phyloP scores from a whole-genome alignment of 2,888 invertebrate species.

The Heteropelma amictum region DNA sequence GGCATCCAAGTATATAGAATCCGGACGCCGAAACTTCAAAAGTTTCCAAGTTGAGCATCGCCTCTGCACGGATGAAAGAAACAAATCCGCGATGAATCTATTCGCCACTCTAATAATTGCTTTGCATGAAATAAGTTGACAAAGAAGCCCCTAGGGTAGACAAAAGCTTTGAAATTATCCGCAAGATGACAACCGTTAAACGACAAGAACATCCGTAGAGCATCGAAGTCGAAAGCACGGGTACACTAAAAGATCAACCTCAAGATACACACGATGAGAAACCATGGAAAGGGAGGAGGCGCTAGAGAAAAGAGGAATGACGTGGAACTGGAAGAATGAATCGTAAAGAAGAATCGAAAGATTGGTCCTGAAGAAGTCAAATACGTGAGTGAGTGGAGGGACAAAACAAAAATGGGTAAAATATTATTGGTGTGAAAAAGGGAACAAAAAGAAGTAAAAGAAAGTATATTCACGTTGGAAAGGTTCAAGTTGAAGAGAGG shows the following conservation, averaged over 20 bases:
- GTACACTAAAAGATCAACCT: slow-evolving; percentile 14
- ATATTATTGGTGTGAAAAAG: neutral
- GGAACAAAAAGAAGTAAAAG: slow-evolving; percentile 19
- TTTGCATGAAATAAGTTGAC: too few relatives aligned
- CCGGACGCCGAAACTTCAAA: neutral
- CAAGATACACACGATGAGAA: slow-evolving; percentile 8
- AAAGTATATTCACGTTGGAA: too few relatives aligned
- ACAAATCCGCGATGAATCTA: too few relatives aligned
- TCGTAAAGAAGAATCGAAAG: slow-evolving; percentile 30
- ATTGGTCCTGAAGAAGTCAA: slow-evolving; percentile 31
- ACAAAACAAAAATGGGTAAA: neutral
- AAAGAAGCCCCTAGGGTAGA: too few relatives aligned
- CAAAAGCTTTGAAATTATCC: neutral
- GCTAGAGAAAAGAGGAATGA: too few relatives aligned
- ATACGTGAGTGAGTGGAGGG: slow-evolving; percentile 8
- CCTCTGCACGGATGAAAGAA: neutral
- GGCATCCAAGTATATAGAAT: neutral
- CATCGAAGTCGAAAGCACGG: neutral
- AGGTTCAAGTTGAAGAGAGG: neutral
- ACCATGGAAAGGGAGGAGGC: slow-evolving; percentile 31
- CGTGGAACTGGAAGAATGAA: neutral
- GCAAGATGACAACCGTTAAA: neutral
- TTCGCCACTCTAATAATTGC: too few relatives aligned
- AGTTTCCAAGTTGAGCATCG: neutral
- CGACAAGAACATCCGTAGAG: neutral